A percentile compares a stretch with the other conserved stretches of the same genome.
phyloP scores from a whole-genome alignment of 37 sponge, comb jelly and placozoan species.

The Trichoplax adhaerens region DNA sequence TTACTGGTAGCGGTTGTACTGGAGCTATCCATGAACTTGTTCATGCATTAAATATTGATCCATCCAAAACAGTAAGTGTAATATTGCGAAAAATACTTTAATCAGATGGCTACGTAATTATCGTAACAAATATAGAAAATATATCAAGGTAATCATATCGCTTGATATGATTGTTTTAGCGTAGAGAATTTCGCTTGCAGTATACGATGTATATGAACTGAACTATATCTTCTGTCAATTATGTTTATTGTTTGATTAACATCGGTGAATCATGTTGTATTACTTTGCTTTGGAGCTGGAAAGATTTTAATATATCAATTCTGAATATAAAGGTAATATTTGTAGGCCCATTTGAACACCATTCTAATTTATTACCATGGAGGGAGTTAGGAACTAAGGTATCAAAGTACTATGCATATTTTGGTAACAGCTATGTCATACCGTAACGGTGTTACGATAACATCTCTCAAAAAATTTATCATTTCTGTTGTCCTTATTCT shows the following conservation, averaged over 20 bases:
- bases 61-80: too few relatives aligned
- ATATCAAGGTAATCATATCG: too few relatives aligned
- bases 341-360: conserved; percentile 78
- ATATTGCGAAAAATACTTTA: too few relatives aligned
- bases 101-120: too few relatives aligned
- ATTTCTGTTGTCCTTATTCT: background rate
- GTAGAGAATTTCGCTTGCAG: background rate
- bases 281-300: background rate
- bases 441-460: too few relatives aligned
- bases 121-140: too few relatives aligned
- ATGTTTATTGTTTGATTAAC: too few relatives aligned
- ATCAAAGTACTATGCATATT: background rate
- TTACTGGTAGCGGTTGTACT: conserved; percentile 71
- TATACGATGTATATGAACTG: conserved; percentile 13
- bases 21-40: conserved; percentile 63
- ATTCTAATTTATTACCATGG: conserved; percentile 75
- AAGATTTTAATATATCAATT: background rate
- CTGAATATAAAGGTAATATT: conserved; percentile 36
- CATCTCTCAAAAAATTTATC: too few relatives aligned
- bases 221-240: conserved; percentile 2
- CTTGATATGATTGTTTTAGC: too few relatives aligned
- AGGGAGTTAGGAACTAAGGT: conserved; percentile 58
- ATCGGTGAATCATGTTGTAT: background rate
- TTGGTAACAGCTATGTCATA: too few relatives aligned
- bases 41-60: conserved; percentile 17